Percentiles rank a stretch among this genome's conserved stretches.
Conservation (phyloP, 2,888 invertebrate genomes). For the Tenthredo distinguenda region DNA sequence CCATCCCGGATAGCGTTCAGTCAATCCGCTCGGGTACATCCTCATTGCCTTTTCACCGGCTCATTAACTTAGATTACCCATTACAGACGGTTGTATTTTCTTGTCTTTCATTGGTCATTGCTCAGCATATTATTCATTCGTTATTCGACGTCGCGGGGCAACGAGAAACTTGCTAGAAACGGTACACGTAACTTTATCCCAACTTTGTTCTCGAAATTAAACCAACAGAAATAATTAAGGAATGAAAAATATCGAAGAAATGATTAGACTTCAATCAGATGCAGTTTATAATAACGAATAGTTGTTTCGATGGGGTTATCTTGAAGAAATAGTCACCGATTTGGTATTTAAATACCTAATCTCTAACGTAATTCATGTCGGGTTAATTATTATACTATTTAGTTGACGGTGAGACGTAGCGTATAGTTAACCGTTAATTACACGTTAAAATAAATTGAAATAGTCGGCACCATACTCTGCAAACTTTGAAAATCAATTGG, state of each 20-base stretch:
- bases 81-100: not conserved
- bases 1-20: slow-evolving; percentile 43
- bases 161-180: not conserved
- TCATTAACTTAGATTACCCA: slow-evolving; percentile 52
- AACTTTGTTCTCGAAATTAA: too few species aligned
- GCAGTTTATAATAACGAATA: not conserved
- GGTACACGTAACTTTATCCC: too few species aligned
- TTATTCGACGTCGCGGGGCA: not conserved
- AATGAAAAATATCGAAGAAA: not conserved
- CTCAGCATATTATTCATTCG: slow-evolving; percentile 1
- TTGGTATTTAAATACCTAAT: not conserved
- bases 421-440: slow-evolving; percentile 6
- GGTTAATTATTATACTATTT: not conserved
- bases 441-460: not conserved
- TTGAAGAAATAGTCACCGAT: not conserved
- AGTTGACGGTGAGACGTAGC: not conserved
- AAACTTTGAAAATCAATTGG: slow-evolving; percentile 16
- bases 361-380: not conserved
- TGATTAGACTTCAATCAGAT: not conserved
- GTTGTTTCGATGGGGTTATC: not conserved
- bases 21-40: slow-evolving; percentile 54
- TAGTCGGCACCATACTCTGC: not conserved
- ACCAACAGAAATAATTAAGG: too few species aligned
- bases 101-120: slow-evolving; percentile 37
- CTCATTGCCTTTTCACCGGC: slow-evolving; percentile 55